Evolutionary conservation across 1,140 invertebrate species (phyloP).

Genomic region (Cotesia glomerata): DNA sequence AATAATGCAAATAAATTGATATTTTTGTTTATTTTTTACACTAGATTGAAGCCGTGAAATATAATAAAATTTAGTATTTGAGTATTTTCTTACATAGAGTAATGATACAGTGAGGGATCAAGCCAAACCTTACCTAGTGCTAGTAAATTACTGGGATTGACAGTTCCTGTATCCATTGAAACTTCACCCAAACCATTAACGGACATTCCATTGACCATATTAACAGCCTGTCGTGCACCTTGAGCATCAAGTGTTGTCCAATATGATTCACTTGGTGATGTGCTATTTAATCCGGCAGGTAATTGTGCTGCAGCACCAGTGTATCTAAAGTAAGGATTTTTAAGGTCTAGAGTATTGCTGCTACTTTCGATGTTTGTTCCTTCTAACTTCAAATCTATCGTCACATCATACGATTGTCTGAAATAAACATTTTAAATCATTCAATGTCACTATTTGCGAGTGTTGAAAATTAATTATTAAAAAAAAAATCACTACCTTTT

Average conservation of each 20-base stretch:
- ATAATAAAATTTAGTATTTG: neutral
- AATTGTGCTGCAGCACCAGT: constrained; percentile 86
- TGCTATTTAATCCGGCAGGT: constrained; percentile 86
- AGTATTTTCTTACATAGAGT: constrained; percentile 36
- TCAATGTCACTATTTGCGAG: neutral
- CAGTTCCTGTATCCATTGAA: constrained; percentile 69
- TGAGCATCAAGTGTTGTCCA: constrained; percentile 86
- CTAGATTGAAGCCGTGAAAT: neutral
- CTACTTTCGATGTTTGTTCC: constrained; percentile 80
- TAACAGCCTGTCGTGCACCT: constrained; percentile 73
- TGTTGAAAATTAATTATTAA: neutral
- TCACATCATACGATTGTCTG: constrained; percentile 98
- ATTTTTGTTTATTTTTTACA: neutral
- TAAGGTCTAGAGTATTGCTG: constrained; percentile 93
- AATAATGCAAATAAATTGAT: neutral
- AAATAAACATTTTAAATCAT: constrained; percentile 36
- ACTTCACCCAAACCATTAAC: constrained; percentile 79
- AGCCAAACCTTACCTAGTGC: constrained; percentile 63
- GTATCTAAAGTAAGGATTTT: constrained; percentile 98
- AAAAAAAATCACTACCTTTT: constrained; percentile 70
- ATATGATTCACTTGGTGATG: constrained; percentile 90
- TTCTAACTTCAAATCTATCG: constrained; percentile 90
- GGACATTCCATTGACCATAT: constrained; percentile 81
- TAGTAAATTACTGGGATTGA: constrained; percentile 66
- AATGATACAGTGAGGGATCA: constrained; percentile 43